These are phyloP conservation scores for Sphecodes monilicornis DNA, from an alignment of 2,888 invertebrate species.

Conservation along the genomic window DNA sequence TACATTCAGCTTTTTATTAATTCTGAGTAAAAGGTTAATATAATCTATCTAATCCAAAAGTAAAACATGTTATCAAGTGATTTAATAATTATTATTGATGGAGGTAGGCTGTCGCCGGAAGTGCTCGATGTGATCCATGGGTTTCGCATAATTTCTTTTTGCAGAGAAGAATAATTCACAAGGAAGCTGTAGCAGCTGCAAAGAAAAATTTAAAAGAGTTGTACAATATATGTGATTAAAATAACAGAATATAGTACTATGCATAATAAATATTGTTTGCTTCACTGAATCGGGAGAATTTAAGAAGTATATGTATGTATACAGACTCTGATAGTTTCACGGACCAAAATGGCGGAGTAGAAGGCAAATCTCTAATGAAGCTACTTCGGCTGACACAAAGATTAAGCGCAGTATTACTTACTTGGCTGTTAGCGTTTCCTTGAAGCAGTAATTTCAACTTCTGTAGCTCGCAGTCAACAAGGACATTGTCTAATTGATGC, in stretches of 20 bases:
- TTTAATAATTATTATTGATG: constrained; percentile 33
- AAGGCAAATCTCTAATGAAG: neutral
- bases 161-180: constrained; percentile 36
- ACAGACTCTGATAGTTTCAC: too few species aligned
- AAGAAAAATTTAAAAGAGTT: neutral
- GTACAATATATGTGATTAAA: neutral
- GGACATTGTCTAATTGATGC: constrained; percentile 49
- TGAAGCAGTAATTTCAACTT: constrained; percentile 86
- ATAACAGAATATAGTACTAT: neutral
- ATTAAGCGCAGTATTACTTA: constrained; percentile 64
- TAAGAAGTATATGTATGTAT: neutral
- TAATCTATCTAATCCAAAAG: neutral
- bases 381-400: neutral
- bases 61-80: neutral
- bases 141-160: constrained; percentile 29
- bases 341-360: neutral
- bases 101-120: constrained; percentile 22
- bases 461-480: constrained; percentile 85
- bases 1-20: constrained; percentile 30
- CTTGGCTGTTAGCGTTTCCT: constrained; percentile 85
- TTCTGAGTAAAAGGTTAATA: neutral
- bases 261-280: neutral
- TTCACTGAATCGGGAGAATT: neutral
- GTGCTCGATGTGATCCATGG: constrained; percentile 17
- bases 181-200: constrained; percentile 43